Conservation (phyloP, 2,888 invertebrate species). For the Aspidiotus destructor region DNA sequence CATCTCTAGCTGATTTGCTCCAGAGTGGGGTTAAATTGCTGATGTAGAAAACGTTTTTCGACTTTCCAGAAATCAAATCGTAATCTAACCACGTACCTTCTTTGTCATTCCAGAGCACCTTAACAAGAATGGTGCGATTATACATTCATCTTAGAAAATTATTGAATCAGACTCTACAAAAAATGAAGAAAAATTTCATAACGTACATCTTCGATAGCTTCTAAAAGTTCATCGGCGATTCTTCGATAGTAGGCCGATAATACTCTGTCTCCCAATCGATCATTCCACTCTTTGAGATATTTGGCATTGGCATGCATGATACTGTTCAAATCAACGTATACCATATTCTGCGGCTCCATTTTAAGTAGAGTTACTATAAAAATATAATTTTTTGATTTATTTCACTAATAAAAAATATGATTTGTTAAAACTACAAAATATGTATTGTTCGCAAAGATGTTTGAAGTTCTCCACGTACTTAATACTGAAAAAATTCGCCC, state of each 20-base stretch:
- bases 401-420: neutral
- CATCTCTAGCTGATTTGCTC: conserved; percentile 49
- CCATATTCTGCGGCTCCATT: conserved; percentile 54
- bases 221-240: conserved; percentile 49
- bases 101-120: conserved; percentile 35
- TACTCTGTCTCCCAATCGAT: conserved; percentile 43
- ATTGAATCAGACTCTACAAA: neutral
- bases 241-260: conserved; percentile 48
- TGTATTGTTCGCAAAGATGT: no score
- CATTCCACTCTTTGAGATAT: conserved; percentile 53
- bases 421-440: no score
- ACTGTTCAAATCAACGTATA: conserved; percentile 75
- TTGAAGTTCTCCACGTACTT: no score
- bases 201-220: conserved; percentile 50
- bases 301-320: conserved; percentile 60
- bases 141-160: neutral
- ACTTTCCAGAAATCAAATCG: conserved; percentile 47
- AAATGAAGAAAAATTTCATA: neutral
- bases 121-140: neutral
- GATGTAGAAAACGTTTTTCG: conserved; percentile 57
- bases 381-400: neutral
- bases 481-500: no score
- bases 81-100: conserved; percentile 74
- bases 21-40: conserved; percentile 67
- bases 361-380: conserved; percentile 46